Evolutionary conservation across 2,113 vertebrate genomes (phyloP).

Genomic region (Euleptes europaea): DNA sequence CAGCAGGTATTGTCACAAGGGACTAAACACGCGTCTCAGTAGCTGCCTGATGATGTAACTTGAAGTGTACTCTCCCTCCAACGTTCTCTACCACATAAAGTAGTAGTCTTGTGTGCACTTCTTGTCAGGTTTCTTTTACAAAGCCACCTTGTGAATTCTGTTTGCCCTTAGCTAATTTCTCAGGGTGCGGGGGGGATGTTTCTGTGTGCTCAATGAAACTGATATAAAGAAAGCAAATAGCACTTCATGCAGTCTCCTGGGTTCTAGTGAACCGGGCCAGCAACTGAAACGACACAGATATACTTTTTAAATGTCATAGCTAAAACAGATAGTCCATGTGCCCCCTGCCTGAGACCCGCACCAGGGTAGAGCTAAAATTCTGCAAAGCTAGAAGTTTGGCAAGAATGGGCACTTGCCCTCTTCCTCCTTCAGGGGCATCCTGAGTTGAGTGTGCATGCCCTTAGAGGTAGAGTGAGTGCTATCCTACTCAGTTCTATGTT

Average conservation of each 20-base stretch:
- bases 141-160: conserved; percentile 23
- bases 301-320: background rate
- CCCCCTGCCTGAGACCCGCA: no score
- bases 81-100: background rate
- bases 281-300: background rate
- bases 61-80: no score
- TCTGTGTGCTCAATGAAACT: conserved; percentile 50
- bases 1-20: background rate
- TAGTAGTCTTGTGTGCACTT: background rate
- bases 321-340: fast-evolving
- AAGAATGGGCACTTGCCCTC: no score
- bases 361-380: no score
- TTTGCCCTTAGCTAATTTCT: conserved; percentile 34
- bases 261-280: background rate
- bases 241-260: background rate
- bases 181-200: background rate
- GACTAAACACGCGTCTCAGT: background rate
- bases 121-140: conserved; percentile 43
- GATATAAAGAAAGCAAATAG: conserved; percentile 30
- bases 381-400: no score
- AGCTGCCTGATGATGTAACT: background rate
- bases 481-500: no score
- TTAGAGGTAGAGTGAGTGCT: background rate
- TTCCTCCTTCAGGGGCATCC: no score
- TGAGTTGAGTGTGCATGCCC: background rate